Evolutionary conservation across 2,113 vertebrate species (phyloP).

Genomic region (Rhinichthys klamathensis): DNA sequence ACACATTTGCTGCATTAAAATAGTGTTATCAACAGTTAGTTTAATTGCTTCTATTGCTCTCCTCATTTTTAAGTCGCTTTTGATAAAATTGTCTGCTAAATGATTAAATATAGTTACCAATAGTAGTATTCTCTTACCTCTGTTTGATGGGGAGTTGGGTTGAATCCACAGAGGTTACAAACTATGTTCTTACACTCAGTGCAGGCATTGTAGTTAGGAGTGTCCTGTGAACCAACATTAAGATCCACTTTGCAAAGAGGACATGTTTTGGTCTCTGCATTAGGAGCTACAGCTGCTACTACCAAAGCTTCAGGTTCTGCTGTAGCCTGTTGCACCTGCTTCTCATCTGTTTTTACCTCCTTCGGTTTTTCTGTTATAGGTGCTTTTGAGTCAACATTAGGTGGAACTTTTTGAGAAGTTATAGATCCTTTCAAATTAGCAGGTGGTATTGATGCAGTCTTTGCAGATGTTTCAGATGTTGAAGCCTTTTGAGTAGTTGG

Average conservation of each 20-base stretch:
- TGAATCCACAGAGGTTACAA: conserved; percentile 97
- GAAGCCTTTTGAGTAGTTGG: conserved; percentile 70
- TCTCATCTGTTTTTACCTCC: conserved; percentile 58
- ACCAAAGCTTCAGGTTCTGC: conserved; percentile 54
- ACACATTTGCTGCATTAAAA: background rate
- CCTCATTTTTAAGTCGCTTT: too few species aligned
- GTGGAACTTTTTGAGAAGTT: conserved; percentile 3
- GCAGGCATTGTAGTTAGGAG: conserved; percentile 87
- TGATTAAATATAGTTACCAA: background rate
- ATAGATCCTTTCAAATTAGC: conserved; percentile 34
- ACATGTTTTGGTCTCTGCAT: conserved; percentile 70
- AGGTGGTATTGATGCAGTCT: conserved; percentile 16
- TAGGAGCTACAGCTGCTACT: conserved; percentile 57
- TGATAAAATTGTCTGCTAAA: too few species aligned
- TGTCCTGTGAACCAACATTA: conserved; percentile 81
- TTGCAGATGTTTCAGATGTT: conserved; percentile 63
- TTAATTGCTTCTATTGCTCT: too few species aligned
- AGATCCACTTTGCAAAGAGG: conserved; percentile 89
- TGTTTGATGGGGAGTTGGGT: conserved; percentile 81
- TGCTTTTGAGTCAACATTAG: conserved; percentile 50
- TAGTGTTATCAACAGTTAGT: background rate
- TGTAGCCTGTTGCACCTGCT: conserved; percentile 66
- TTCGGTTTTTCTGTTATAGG: conserved; percentile 58
- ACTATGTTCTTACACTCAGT: conserved; percentile 88
- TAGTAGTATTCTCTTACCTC: conserved; percentile 68